Evolutionary conservation across 2,113 vertebrate genomes (phyloP), one percentile per base, ranked within the genome.

Genomic region (Acanthisitta chloris): DNA sequence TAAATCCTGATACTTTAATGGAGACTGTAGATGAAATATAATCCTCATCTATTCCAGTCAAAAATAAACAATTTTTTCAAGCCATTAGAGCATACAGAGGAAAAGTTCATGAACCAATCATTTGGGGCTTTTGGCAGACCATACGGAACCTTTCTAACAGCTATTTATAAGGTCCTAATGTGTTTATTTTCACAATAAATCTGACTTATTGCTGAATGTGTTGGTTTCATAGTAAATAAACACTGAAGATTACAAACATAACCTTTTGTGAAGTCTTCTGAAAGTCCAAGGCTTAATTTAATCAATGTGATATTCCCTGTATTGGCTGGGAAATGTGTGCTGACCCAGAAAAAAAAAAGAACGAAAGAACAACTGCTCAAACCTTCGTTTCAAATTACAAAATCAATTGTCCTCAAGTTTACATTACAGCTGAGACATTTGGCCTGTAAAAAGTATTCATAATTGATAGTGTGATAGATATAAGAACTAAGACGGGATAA

Each of bases 181-280:
- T 96, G 96, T 97, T 97, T 97, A 97, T 97, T 97, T 97, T 97
- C 92, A 95, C 96, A 97, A 94, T 96, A 97, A 96, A 97, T 94
- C 90, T 95, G 93, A 97, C 95, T 95, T 97, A 97, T 96, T 96
- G 90, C 96, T 96, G 97, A 96, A 97, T 96, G 92, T 96, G 92
- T 97, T 97, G 95, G 88, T 96, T 97, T 96, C 90, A 92, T 94
- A 96, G 86, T 96, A 96, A 97, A 97, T 97, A 97, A 96, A 97
- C 96, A 96, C 46, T 94, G 79, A 92, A 94, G 92, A 97, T 97
- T 95, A 94, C 88, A 96, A 97, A 96, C 86, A 97, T 89, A 96
- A 96, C 96, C 87, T 97, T 96, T 95, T 74, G 80, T 90, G 92
- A 94, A 95, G 76, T 94, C 81, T 94, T 78, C 84, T 93, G 84